phyloP scores from a whole-genome alignment of 2,888 invertebrate species.

The Eristalis pertinax region DNA sequence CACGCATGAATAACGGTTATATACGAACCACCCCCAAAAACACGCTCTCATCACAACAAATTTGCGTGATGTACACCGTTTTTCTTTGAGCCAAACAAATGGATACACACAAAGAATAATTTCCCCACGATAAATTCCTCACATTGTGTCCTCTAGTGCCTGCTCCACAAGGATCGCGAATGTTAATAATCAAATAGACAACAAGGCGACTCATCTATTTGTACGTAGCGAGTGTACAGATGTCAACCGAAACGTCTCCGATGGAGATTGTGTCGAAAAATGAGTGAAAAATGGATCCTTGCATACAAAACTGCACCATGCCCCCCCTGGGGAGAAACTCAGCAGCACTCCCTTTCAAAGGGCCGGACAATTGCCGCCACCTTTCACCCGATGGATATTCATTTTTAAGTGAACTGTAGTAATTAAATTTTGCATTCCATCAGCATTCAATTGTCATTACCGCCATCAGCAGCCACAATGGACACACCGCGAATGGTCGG shows the following conservation, averaged over 20 bases:
- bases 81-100: conserved; percentile 29
- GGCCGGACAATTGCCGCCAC: too few relatives aligned
- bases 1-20: conserved; percentile 29
- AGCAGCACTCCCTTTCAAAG: background rate
- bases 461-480: conserved; percentile 5
- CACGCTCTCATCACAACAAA: background rate
- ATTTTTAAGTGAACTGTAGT: background rate
- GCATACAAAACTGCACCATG: background rate
- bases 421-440: conserved; percentile 21
- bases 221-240: background rate
- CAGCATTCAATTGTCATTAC: conserved; percentile 3
- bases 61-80: conserved; percentile 24
- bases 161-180: conserved; percentile 14
- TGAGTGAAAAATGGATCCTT: background rate
- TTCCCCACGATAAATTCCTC: background rate
- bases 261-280: background rate
- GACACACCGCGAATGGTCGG: conserved; percentile 2
- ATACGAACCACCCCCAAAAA: background rate
- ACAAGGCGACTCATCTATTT: background rate
- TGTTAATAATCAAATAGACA: conserved; percentile 19
- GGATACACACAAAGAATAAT: conserved; percentile 42
- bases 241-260: background rate
- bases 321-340: background rate
- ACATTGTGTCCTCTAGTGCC: background rate
- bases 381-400: background rate